Percentiles rank a stretch among this genome's conserved stretches.
These are phyloP conservation scores for Aptenodytes forsteri DNA, from an alignment of 2,113 vertebrate genomes.

Conservation along the genomic window DNA sequence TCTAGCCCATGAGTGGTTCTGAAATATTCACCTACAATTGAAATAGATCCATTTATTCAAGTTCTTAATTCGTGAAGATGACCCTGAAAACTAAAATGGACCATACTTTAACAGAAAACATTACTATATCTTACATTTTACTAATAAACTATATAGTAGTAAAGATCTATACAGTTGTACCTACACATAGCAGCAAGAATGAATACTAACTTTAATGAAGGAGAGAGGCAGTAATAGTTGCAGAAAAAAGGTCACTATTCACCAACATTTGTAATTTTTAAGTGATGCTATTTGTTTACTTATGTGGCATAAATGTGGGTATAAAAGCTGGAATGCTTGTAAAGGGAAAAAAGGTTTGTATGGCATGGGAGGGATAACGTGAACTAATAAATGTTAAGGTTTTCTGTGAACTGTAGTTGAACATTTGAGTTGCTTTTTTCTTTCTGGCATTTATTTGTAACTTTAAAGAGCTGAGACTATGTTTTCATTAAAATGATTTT, in stretches of 20 bases:
- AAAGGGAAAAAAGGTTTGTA: neutral
- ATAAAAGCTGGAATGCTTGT: neutral
- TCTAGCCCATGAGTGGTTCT: neutral
- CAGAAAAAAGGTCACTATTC: neutral
- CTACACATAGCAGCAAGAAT: neutral
- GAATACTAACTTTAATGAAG: neutral
- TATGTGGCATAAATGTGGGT: neutral
- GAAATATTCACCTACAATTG: neutral
- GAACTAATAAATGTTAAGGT: neutral
- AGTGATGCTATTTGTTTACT: neutral
- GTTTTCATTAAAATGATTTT: neutral
- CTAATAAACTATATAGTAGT: neutral
- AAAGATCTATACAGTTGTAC: neutral
- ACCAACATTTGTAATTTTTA: neutral
- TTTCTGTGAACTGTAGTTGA: neutral
- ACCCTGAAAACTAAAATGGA: neutral
- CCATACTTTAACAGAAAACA: neutral
- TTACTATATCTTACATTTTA: neutral
- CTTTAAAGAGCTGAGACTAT: neutral
- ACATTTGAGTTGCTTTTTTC: neutral
- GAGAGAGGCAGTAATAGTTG: neutral
- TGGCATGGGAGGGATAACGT: neutral
- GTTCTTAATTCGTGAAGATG: neutral
- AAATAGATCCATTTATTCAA: neutral
- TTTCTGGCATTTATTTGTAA: neutral